Evolutionary conservation across 2,797 vertebrate species (phyloP).

Genomic region (Tapera naevia): DNA sequence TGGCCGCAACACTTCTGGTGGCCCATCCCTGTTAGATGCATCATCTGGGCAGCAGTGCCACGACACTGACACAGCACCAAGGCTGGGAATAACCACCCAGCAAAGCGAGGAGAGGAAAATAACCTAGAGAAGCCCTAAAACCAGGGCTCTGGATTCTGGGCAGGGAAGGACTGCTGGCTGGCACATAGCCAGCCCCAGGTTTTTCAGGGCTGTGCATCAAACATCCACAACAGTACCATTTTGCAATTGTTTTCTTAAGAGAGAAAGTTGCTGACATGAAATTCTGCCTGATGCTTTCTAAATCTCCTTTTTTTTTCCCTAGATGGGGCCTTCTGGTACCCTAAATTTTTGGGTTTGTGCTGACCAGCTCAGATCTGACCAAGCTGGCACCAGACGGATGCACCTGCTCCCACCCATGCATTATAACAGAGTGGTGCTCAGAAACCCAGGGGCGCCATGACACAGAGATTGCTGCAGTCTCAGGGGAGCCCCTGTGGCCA

Average conservation of each 20-base stretch:
- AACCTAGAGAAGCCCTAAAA: not conserved
- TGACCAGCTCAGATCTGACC: not conserved
- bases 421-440: rapidly evolving
- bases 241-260: not conserved
- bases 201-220: not conserved
- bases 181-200: rapidly evolving
- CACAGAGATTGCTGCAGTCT: not conserved
- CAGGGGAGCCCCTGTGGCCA: rapidly evolving
- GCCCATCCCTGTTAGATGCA: rapidly evolving
- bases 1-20: not conserved
- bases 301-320: not conserved
- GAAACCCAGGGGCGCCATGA: not conserved
- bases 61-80: not conserved
- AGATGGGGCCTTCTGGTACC: not conserved
- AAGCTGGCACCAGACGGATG: not conserved
- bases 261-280: not conserved
- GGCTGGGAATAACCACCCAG: not conserved
- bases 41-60: not conserved
- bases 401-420: not conserved
- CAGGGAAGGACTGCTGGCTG: not conserved
- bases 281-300: not conserved
- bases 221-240: no score
- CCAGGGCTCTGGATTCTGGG: not conserved
- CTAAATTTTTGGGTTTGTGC: not conserved
- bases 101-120: rapidly evolving